Evolutionary conservation across 2,113 vertebrate species (phyloP), one percentile per base, ranked within the genome.

Genomic region (Chlorodrepanis virens): DNA sequence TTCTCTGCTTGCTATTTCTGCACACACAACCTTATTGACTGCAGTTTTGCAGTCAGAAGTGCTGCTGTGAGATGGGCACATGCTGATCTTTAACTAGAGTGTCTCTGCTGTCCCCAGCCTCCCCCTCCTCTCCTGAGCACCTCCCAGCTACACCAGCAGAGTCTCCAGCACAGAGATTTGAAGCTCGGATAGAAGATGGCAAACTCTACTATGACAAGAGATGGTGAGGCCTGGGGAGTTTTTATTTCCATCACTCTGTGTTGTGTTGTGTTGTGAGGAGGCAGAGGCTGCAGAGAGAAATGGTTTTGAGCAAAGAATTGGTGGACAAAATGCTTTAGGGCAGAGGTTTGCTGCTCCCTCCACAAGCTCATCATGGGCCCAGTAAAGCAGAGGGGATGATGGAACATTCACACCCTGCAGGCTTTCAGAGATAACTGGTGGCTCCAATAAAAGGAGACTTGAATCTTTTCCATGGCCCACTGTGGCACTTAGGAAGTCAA

Each of bases 191-290:
- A 96, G 99, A 99, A 96, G 99, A 99, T 15, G 99, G 99, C 31
- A 99, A 99, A 89, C 98, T 99, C 39, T 99, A 99, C 97, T 99
- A 99, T 44, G 99, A 99, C 95, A 99, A 99, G 95, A 98, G 99
- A 99, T 99, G 99, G 99, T 99, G 95, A 83, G 96, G 85, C 39
- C 20, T 39, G 33, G 40, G 25, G 35, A 17, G n/a, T 6, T 39
- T 20, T 31, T 80, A 11, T 8, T 74, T 18, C 59, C 25, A 21
- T 49, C n/a, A 50, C 9, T 44, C 9, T 60, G 23, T 29, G 25
- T 40, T 54, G 9, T 28, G 35, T 44, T 53, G 8, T 29, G 11
- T n/a, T 20, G n/a, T 12, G 56, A 60, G 17, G 52, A 70, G 29
- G 22, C 31, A 50, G 35, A 83, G 39, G 15, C 39, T 37, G 59